Base-by-base conservation (phyloP, 37 sponge, comb jelly and placozoan species). In the Hormiphora californensis region DNA sequence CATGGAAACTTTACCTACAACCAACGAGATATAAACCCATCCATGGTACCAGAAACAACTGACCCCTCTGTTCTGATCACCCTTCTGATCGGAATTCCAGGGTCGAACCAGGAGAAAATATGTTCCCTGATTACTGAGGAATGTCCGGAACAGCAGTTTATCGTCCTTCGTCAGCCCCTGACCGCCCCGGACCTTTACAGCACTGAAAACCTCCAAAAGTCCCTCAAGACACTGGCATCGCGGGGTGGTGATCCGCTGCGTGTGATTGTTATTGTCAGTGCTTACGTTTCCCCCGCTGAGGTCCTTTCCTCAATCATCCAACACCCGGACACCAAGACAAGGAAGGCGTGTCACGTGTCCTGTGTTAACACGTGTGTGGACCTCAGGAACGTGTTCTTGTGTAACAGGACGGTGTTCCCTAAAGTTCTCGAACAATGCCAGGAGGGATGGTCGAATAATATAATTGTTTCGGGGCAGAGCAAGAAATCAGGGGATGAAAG, bases 361-460 rank as follows among this genome's bases (percentile, higher is more conserved):
- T 73, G 39, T 40, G 46, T 73, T 3, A 41, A 36, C 35, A 41
- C 81, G 8, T 73, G 81, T 40, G 44, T 73, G 3, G 81, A 73
- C 35, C 23, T 73, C 27, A 37, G 81, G 25, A 73, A 73, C 23
- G 8, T 73, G 41, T 73, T 73, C 38, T 22, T 73, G 11, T 36
- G 81, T 28, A 73, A 73, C 23, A 33, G 35, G 12, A 73, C 81
- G 43, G 40, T 43, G 19, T 73, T 73, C 81, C 81, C 81, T 15
- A 73, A 73, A 19, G 19, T 73, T 4, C 40, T 33, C 5, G 81
- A 73, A 17, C 81, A 73, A 21, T 73, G 81, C 25, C 35, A 36
- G 1, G 81, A 73, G 44, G 81, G 81, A 39, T 73, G 81, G 81
- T 22, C 38, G 1, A 73, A 73, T 28, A 73, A 73, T 36, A 73